A percentile compares a stretch with the other conserved stretches of the same genome.
phyloP scores from a whole-genome alignment of 1,140 invertebrate species.

The Eumeta japonica region DNA sequence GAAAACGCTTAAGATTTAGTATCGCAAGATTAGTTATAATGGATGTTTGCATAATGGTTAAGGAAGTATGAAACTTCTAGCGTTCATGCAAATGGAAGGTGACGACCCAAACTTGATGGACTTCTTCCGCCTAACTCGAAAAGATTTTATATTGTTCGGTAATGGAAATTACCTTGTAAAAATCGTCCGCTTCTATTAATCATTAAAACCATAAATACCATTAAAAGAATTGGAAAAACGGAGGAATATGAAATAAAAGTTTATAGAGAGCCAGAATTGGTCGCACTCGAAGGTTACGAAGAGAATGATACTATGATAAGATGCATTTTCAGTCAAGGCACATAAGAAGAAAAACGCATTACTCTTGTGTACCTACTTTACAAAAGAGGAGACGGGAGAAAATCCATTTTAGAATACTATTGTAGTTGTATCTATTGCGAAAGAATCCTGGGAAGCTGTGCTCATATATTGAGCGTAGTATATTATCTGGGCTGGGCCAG shows the following conservation, averaged over 20 bases:
- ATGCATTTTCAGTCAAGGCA: not conserved
- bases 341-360: not conserved
- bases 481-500: conserved; percentile 1
- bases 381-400: not conserved
- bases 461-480: not conserved
- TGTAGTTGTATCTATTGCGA: not conserved
- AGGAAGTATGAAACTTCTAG: too few relatives aligned
- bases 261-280: not conserved
- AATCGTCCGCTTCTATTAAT: too few relatives aligned
- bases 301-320: not conserved
- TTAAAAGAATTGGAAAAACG: not conserved
- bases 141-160: too few relatives aligned
- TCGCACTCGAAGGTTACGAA: too few relatives aligned
- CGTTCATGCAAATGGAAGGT: too few relatives aligned
- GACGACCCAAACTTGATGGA: too few relatives aligned
- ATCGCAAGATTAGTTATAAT: too few relatives aligned
- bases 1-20: too few relatives aligned
- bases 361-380: not conserved
- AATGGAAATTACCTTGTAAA: too few relatives aligned
- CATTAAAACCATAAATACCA: too few relatives aligned
- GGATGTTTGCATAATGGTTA: too few relatives aligned
- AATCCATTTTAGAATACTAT: not conserved
- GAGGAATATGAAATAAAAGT: not conserved
- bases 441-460: not conserved
- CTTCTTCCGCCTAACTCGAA: too few relatives aligned